Evolutionary conservation across 2,113 vertebrate genomes (phyloP), one percentile per base, ranked within the genome.

Genomic region (Catharus minimus): DNA sequence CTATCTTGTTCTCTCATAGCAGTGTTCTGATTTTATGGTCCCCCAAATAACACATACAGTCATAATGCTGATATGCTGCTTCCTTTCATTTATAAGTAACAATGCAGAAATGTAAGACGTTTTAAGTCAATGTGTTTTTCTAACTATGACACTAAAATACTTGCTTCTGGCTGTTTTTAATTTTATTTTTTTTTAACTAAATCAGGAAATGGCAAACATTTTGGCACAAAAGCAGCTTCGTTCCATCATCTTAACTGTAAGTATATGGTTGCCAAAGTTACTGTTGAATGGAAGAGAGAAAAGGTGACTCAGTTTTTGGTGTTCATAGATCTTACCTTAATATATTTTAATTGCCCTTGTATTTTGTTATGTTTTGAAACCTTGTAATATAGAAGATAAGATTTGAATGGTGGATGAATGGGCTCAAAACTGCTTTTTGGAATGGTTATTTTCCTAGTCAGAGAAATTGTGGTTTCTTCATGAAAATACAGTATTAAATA

Each of bases 131-230:
- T 30, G 4, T 49, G 9, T 57, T 86, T 32, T 71, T 90, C 19
- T 92, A 74, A 22, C 2, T 69, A 14, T 56, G 27, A 4, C 4
- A 26, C 3, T 38, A 49, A 90, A 91, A 52, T 56, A 80, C 5
- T 13, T 44, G 21, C 57, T 72, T 88, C 58, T 88, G 68, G 79
- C 43, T 68, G 39, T 79, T 71, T 46, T 79, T 18, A 2, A 8
- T 4, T 92, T 52, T 26, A 6, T 92, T 44, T 93, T 55, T 55
- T 83, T 76, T 68, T 1, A 24, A 88, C 46, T 75, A 9, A 44
- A 88, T 52, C 90, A 99, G 99, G 99, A 99, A 98, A 99, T 99
- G 99, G 98, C 99, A 73, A 99, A 99, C 66, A 99, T 99, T 94
- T 97, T 99, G 85, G 99, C 99, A 69, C 99, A 99, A 97, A 99